A percentile compares a stretch with the other conserved stretches of the same genome.
Evolutionary conservation across 2,113 vertebrate species (phyloP).

Genomic region (Pelecanus crispus): DNA sequence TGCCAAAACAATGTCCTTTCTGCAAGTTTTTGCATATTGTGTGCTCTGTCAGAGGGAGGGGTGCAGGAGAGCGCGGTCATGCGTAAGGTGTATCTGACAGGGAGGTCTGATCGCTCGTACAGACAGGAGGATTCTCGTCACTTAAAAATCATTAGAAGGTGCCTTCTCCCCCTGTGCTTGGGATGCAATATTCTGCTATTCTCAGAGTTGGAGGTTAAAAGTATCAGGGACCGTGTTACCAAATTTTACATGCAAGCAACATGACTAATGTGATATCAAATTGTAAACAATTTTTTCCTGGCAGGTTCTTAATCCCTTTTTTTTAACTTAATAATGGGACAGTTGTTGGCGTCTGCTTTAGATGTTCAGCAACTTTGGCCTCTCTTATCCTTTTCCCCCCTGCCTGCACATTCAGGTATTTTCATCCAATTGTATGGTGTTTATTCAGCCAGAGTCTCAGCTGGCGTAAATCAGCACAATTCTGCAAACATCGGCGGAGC

Average conservation of each 20-base stretch:
- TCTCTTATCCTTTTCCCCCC: neutral
- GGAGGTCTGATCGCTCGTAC: neutral
- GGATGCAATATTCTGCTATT: neutral
- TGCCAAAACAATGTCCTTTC: neutral
- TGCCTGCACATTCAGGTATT: neutral
- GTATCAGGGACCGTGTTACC: accelerated
- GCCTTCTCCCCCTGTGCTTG: neutral
- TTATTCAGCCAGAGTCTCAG: neutral
- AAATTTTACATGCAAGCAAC: neutral
- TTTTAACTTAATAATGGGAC: neutral
- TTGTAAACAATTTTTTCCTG: neutral
- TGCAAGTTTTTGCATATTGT: neutral
- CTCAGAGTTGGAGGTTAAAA: neutral
- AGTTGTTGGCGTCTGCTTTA: neutral
- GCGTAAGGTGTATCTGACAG: neutral
- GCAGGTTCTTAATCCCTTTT: neutral
- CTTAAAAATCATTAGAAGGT: neutral
- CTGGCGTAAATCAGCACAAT: neutral
- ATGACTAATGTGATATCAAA: neutral
- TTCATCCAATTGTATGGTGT: neutral
- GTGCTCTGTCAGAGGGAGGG: neutral
- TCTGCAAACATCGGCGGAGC: neutral
- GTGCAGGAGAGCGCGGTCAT: neutral
- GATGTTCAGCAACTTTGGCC: neutral
- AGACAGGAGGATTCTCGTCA: neutral